Base-by-base conservation (phyloP, 1,140 invertebrate species). In the Colletes latitarsis region DNA sequence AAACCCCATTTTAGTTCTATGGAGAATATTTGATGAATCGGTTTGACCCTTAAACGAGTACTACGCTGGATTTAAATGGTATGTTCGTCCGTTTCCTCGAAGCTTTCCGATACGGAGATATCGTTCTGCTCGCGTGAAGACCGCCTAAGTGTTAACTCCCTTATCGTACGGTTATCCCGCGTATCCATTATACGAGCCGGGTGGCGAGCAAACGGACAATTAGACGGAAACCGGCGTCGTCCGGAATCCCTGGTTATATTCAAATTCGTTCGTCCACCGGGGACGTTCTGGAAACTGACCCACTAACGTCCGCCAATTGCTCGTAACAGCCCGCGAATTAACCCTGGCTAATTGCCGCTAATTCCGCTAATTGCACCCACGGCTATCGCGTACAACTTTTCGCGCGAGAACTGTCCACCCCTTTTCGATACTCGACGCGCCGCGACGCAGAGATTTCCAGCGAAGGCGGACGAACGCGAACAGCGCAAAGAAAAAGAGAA, bases 341-440 rank as follows among this genome's bases (percentile, higher is more conserved):
- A 91, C 90, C 89, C 85, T 77, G 86, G 75, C 84, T 91, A 90
- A 92, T 92, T 91, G 88, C 84, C 82, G 85, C 86, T 89, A 91
- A 91, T 91, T 90, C 87, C 80, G 64, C 84, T 91, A 91, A 91
- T 91, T 90, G 86, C 85, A 81, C 84, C 88, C 86, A 75, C 68
- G 83, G 81, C 89, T 87, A 91, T 91, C 89, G 89, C 5, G 84
- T 82, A 82, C 83, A 88, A 90, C 87, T 91, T 90, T 91, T 90
- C 80, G 55, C 79, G 46, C 64, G 57, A 39, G 6, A 4, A 15
- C 15, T n/a, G 21, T 41, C 46, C 6, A 6, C 12, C 53, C 49
- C 64, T 30, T 43, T 78, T 12, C 63, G 53, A 58, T 67, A 66
- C 21, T 53, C 60, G 0, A 6, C 17, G 21, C n/a, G n/a, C n/a